Evolutionary conservation across 2,888 invertebrate genomes (phyloP).

Genomic region (Sinelater perroti): DNA sequence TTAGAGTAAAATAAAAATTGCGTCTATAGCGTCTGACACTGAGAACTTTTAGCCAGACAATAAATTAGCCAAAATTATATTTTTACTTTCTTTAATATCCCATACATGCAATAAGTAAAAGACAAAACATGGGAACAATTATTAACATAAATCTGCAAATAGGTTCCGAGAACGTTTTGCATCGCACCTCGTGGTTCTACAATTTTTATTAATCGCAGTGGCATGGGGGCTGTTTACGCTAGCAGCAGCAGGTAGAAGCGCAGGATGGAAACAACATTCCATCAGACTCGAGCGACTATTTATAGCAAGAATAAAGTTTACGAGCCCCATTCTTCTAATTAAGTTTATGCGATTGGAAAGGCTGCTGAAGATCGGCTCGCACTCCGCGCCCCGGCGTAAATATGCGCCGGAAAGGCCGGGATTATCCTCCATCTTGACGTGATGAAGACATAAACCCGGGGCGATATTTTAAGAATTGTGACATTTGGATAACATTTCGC

Average conservation of each 20-base stretch:
- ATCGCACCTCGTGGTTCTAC: not conserved
- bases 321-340: conserved; percentile 15
- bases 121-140: no score
- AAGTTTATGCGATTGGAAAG: conserved; percentile 22
- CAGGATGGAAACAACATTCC: conserved; percentile 20
- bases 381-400: not conserved
- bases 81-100: no score
- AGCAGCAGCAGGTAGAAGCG: conserved; percentile 12
- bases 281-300: conserved; percentile 2
- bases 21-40: no score
- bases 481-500: conserved; percentile 48
- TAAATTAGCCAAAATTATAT: no score
- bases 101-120: no score
- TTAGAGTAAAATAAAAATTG: no score
- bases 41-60: no score
- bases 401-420: conserved; percentile 19
- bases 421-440: conserved; percentile 32
- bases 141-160: no score
- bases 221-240: not conserved
- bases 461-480: conserved; percentile 47
- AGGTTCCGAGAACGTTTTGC: no score
- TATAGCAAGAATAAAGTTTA: conserved; percentile 19
- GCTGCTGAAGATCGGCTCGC: conserved; percentile 12
- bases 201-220: not conserved
- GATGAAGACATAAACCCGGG: conserved; percentile 47